phyloP scores from a whole-genome alignment of 1,140 invertebrate genomes.

The Bombus soroeensis region DNA sequence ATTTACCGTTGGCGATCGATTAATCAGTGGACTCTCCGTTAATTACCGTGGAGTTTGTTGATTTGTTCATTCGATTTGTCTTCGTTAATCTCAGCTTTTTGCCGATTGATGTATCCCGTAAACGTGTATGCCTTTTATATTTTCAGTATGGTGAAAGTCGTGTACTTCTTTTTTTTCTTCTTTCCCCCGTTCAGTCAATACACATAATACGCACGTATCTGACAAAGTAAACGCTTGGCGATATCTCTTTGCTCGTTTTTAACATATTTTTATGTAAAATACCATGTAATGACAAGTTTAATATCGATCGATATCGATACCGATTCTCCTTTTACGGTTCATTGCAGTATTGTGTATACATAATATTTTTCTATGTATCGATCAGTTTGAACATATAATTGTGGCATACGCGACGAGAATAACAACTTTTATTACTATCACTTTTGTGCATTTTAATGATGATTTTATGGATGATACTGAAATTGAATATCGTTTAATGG shows the following conservation, averaged over 20 bases:
- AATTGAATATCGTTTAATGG: not conserved
- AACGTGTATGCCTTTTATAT: not conserved
- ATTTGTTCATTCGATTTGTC: constrained; percentile 52
- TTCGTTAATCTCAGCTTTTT: constrained; percentile 4
- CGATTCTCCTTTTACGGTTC: not conserved
- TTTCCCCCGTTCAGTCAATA: too few relatives aligned
- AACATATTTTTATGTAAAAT: not conserved
- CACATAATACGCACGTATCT: too few relatives aligned
- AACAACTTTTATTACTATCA: not conserved
- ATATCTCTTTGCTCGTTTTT: not conserved
- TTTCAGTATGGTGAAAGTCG: not conserved
- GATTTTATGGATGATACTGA: not conserved
- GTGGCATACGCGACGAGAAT: not conserved
- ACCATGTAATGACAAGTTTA: not conserved
- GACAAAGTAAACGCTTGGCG: too few relatives aligned
- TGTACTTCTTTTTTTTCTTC: not conserved
- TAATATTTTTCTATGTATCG: constrained; percentile 1
- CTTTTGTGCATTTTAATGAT: not conserved
- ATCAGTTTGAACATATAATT: not conserved
- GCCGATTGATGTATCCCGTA: not conserved
- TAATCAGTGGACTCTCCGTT: constrained; percentile 51
- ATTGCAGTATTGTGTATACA: constrained; percentile 1
- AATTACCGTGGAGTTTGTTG: constrained; percentile 62
- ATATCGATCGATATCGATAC: not conserved
- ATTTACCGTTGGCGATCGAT: constrained; percentile 26